Evolutionary conservation across 2,888 invertebrate species (phyloP), one percentile per base, ranked within the genome.

Genomic region (Orchestes rusci): DNA sequence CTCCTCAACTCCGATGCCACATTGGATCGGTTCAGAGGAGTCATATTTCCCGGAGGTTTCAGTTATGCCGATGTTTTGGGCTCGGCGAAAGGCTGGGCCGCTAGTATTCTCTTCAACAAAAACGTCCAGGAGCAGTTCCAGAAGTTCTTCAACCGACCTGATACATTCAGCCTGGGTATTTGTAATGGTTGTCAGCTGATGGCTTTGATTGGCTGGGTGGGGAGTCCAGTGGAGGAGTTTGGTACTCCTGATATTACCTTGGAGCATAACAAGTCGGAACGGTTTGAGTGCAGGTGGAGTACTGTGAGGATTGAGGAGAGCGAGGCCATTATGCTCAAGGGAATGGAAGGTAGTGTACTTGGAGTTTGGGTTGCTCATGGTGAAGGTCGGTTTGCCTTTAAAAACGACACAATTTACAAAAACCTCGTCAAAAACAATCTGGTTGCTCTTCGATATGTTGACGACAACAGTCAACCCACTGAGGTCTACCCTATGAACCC

Each of bases 131-230:
- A 76, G 1, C 89, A 94, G 64, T 84, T 99, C 56, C 70, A 79
- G 16, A 72, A 75, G 40, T 99, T 97, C 69, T 57, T 70, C 10
- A 70, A 71, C 27, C 75, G 88, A 10, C 62, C 71, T 1, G 84
- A 96, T 63, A 93, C 93, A 0, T 97, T 99, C 68, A 94, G 94
- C 39, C 74, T 97, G 53, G 97, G 97, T 19, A 87, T 96, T n/a
- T 99, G 97, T 64, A 99, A 99, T 66, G 97, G 97, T 1, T 97
- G 97, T 62, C 97, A 99, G 64, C 70, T 99, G 52, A 90, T 97
- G 91, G 89, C 85, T 3, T 69, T 92, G 16, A 76, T 99, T 4
- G 94, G 94, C 3, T 96, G 93, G 91, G 73, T 97, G 35, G 86
- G 85, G 31, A 71, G 72, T 1, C 57, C 59, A 0, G 64, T 69